Evolutionary conservation across 2,888 invertebrate species (phyloP).

Genomic region (Hydraecia micacea): DNA sequence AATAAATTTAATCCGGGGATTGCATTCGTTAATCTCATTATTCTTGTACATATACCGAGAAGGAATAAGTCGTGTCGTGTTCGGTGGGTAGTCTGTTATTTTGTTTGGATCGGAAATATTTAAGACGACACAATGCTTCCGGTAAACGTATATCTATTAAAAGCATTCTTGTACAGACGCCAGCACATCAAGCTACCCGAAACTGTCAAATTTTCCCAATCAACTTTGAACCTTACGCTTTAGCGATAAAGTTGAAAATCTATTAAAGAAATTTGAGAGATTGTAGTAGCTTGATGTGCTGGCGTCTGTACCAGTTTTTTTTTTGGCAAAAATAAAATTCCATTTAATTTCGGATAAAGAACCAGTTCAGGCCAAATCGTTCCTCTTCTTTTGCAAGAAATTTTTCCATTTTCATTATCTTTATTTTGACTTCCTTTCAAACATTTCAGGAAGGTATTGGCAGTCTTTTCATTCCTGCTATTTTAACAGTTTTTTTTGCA

Average conservation of each 20-base stretch:
- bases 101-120: slow-evolving; percentile 24
- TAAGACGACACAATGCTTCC: slow-evolving; percentile 14
- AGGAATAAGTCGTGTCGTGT: slow-evolving; percentile 46
- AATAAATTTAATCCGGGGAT: slow-evolving; percentile 71
- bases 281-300: too few species aligned
- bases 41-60: slow-evolving; percentile 62
- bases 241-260: too few species aligned
- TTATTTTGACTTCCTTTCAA: background rate
- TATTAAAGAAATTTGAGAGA: too few species aligned
- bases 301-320: too few species aligned
- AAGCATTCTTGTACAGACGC: background rate
- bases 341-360: background rate
- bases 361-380: background rate
- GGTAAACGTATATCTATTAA: background rate
- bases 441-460: background rate
- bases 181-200: too few species aligned
- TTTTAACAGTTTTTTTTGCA: too few species aligned
- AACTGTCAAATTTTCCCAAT: too few species aligned
- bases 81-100: slow-evolving; percentile 12
- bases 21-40: slow-evolving; percentile 71
- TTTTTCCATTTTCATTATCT: background rate
- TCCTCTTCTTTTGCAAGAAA: too few species aligned
- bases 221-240: too few species aligned
- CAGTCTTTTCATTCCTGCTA: background rate
- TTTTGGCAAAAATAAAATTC: background rate